Evolutionary conservation across 2,888 invertebrate species (phyloP), one percentile per base, ranked within the genome.

Genomic region (Steromphala cineraria): DNA sequence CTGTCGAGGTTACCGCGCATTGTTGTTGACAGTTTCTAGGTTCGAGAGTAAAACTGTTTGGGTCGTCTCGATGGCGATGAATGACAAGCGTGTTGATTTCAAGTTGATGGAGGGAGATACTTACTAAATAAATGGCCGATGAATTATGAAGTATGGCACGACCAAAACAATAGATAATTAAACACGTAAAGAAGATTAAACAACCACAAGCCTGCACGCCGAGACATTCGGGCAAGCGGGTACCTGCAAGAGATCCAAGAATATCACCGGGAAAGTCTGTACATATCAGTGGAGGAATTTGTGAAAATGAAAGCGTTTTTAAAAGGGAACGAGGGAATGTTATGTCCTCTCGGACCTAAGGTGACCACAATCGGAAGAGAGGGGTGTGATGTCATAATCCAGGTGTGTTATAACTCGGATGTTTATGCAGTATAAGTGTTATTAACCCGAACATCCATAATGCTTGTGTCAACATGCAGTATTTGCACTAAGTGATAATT

Each of bases 361-460:
- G 90, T 93, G 36, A 93, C 93, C 40, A 93, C 93, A 8, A 84
- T 93, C 56, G 93, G 93, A 53, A 87, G 92, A 78, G 93, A 93
- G 85, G 91, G 92, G n/a, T 93, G 93, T 87, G 93, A 93, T 85
- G 85, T 93, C 7, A 89, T 89, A 7, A 88, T 93, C 53, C 91
- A 92, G 91, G 93, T 93, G 88, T 84, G 71, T 71, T 71, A 21
- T 56, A n/a, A 56, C 56, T 4, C 8, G 56, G 24, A n/a, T 56
- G 19, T 56, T 19, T n/a, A 1, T 21, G 56, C 56, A 5, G 24
- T 24, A 24, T 17, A 56, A 21, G n/a, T 56, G 5, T 10, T 56
- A 56, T 24, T 13, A 24, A n/a, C 56, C 56, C 21, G 8, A 56
- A n/a, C 24, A 5, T 21, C 24, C 15, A 28, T 24, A 62, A 62